Evolutionary conservation across 2,888 invertebrate species (phyloP).

Genomic region (Gortyna flavago): DNA sequence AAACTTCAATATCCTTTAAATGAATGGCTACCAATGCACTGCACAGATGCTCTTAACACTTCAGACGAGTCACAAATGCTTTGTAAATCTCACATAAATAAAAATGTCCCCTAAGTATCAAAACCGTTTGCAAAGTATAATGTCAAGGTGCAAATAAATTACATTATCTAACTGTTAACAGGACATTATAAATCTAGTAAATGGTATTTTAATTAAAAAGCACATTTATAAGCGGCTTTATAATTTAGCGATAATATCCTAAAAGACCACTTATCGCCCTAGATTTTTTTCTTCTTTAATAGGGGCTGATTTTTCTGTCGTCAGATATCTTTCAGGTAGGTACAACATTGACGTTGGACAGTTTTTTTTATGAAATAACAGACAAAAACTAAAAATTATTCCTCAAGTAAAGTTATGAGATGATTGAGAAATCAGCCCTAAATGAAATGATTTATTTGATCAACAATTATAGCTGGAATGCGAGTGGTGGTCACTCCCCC

Average conservation of each 20-base stretch:
- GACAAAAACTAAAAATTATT: background rate
- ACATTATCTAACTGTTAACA: constrained; percentile 26
- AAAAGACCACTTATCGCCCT: background rate
- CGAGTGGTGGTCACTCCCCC: background rate
- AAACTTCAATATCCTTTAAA: too few species aligned
- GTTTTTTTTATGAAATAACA: background rate
- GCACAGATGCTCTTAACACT: too few species aligned
- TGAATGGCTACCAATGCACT: too few species aligned
- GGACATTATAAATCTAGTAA: constrained; percentile 38
- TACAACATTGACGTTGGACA: background rate
- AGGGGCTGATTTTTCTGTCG: background rate
- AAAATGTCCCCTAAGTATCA: constrained; percentile 26
- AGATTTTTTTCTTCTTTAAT: background rate
- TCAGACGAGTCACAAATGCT: too few species aligned
- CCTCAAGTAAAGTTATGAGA: too few species aligned
- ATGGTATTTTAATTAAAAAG: constrained; percentile 10
- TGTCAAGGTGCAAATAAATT: constrained; percentile 48
- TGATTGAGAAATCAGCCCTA: too few species aligned
- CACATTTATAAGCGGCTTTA: background rate
- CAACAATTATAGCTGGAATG: too few species aligned
- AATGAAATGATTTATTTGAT: too few species aligned
- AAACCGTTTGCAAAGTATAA: constrained; percentile 1
- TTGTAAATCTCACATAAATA: too few species aligned
- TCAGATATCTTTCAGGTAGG: too few species aligned
- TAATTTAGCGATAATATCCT: background rate